phyloP scores from a whole-genome alignment of 2,113 vertebrate genomes.

The Passer domesticus region DNA sequence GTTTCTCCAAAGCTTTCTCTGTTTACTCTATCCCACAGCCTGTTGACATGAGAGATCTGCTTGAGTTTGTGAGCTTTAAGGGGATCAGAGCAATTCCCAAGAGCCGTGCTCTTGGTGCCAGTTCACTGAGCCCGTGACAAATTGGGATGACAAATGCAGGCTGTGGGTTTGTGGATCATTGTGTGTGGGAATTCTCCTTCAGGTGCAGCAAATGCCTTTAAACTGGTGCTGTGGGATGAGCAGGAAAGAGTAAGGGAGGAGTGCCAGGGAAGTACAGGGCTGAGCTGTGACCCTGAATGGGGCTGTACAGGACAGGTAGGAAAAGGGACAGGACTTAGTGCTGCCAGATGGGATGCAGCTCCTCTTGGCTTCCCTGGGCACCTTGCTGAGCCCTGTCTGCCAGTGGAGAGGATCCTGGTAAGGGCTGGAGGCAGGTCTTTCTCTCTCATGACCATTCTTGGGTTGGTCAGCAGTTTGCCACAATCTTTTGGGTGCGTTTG shows the following conservation, averaged over 20 bases:
- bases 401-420: not conserved
- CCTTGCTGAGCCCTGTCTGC: not conserved
- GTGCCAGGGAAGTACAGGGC: not conserved
- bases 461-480: not conserved
- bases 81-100: constrained; percentile 46
- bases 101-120: constrained; percentile 2
- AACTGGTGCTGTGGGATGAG: not conserved
- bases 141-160: constrained; percentile 45
- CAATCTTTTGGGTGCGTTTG: fast-evolving
- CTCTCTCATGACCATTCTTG: not conserved
- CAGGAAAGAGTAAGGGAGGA: not conserved
- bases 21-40: constrained; percentile 34
- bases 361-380: not conserved
- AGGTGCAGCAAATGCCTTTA: not conserved
- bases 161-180: not conserved
- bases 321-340: not conserved
- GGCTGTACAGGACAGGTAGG: not conserved
- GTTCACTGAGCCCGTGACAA: constrained; percentile 30
- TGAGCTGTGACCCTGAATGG: not conserved
- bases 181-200: not conserved
- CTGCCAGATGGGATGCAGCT: not conserved
- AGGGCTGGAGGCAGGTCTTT: not conserved
- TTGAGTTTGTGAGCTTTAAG: constrained; percentile 34
- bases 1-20: constrained; percentile 25
- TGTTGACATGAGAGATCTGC: constrained; percentile 42